A percentile compares a stretch with the other conserved stretches of the same genome.
phyloP scores from a whole-genome alignment of 2,113 vertebrate genomes.

The Psilopogon haemacephalus region DNA sequence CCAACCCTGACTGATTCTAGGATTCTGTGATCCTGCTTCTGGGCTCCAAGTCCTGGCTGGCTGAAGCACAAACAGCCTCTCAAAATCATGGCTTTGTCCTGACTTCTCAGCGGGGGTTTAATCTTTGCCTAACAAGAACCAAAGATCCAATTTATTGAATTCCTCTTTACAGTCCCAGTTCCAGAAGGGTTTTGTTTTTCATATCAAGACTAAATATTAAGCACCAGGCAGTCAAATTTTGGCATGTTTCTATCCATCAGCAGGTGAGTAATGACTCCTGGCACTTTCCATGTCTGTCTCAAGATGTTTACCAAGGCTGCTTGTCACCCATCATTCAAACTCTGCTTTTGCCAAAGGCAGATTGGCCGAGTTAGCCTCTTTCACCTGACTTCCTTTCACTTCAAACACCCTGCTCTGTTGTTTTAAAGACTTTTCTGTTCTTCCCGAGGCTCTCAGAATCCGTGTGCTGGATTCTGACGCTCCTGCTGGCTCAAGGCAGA shows the following conservation, averaged over 20 bases:
- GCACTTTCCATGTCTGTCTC: background rate
- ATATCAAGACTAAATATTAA: background rate
- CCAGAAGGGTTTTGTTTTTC: background rate
- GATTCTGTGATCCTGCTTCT: no score
- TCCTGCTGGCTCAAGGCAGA: slow-evolving; percentile 77
- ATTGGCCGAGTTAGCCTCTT: background rate
- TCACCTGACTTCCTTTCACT: slow-evolving; percentile 4
- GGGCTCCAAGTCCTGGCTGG: background rate
- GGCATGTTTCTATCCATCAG: background rate
- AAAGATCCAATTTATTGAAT: background rate
- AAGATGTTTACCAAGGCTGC: background rate
- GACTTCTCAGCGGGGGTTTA: background rate
- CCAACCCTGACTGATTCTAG: no score
- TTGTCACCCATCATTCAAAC: background rate
- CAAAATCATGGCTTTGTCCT: background rate
- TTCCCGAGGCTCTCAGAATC: slow-evolving; percentile 58
- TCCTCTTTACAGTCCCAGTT: background rate
- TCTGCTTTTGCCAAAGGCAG: background rate
- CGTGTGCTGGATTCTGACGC: slow-evolving; percentile 65
- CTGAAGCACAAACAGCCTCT: background rate
- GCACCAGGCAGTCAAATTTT: background rate
- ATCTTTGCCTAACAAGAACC: background rate
- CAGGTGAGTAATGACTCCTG: background rate
- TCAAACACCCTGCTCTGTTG: background rate
- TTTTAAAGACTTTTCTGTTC: slow-evolving; percentile 40